A percentile compares a stretch with the other conserved stretches of the same genome.
phyloP scores from a whole-genome alignment of 1,140 invertebrate genomes.

The Cepaea nemoralis region DNA sequence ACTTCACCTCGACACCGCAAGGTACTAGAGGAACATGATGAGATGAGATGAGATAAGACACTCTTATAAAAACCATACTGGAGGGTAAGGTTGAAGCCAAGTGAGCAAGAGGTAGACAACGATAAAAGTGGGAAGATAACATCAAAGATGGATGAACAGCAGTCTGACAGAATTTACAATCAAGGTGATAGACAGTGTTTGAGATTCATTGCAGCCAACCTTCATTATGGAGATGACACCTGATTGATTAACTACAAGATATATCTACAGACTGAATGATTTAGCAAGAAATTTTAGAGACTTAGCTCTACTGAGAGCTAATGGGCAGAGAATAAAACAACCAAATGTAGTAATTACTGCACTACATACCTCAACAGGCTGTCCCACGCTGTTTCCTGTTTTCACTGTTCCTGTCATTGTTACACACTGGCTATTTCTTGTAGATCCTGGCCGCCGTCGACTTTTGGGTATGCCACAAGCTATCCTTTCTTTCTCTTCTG shows the following conservation, averaged over 20 bases:
- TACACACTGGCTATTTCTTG: constrained; percentile 48
- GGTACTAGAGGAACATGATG: too few relatives aligned
- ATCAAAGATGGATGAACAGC: too few relatives aligned
- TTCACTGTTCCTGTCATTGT: constrained; percentile 80
- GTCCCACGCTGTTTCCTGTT: constrained; percentile 80
- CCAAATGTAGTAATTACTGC: neutral
- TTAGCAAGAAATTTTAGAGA: neutral
- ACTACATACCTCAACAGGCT: constrained; percentile 76
- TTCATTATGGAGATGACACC: too few relatives aligned
- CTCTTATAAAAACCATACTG: too few relatives aligned
- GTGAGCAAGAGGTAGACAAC: too few relatives aligned
- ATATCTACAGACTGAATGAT: neutral
- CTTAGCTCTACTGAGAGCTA: neutral
- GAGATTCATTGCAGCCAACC: too few relatives aligned
- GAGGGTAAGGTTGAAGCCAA: too few relatives aligned
- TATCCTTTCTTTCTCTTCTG: neutral
- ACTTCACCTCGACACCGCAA: too few relatives aligned
- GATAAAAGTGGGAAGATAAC: too few relatives aligned
- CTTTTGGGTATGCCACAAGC: constrained; percentile 30
- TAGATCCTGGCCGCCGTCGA: constrained; percentile 22
- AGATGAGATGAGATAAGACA: too few relatives aligned
- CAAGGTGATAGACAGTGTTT: too few relatives aligned
- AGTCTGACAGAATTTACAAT: too few relatives aligned
- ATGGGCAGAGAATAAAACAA: neutral
- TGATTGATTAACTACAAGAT: neutral